A percentile compares a stretch with the other conserved stretches of the same genome.
Evolutionary conservation across 2,888 invertebrate genomes (phyloP).

Genomic region (Seladonia tumulorum): DNA sequence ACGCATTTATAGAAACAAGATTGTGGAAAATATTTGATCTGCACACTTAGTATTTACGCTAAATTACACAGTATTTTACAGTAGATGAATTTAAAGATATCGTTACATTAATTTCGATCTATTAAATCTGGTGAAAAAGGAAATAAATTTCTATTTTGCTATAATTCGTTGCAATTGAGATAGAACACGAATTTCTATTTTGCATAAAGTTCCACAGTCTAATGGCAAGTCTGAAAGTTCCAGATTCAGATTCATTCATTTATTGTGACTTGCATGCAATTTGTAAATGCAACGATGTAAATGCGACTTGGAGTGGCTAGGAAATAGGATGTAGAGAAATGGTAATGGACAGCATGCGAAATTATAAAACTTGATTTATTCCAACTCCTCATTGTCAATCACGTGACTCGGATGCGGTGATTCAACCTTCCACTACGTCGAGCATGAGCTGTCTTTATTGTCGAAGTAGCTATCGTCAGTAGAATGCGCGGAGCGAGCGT

Average conservation of each 20-base stretch:
- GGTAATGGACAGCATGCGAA: constrained; percentile 40
- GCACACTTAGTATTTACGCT: not conserved
- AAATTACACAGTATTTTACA: not conserved
- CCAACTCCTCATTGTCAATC: constrained; percentile 51
- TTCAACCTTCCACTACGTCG: constrained; percentile 58
- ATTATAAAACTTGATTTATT: constrained; percentile 53
- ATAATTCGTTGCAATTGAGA: not conserved
- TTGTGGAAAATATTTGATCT: not conserved
- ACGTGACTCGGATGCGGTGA: constrained; percentile 65
- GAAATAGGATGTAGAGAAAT: constrained; percentile 12
- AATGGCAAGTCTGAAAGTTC: not conserved
- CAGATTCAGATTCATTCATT: not conserved
- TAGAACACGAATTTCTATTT: not conserved
- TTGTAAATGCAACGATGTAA: not conserved
- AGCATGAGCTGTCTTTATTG: constrained; percentile 62
- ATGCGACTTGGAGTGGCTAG: not conserved
- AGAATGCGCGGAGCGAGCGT: constrained; percentile 53
- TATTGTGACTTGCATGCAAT: not conserved
- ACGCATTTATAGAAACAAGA: too few species aligned
- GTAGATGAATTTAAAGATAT: not conserved
- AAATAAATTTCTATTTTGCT: not conserved
- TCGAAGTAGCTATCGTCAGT: constrained; percentile 49
- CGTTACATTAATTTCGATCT: too few species aligned
- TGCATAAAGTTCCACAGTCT: not conserved
- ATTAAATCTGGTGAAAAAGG: not conserved